Conservation (phyloP, 2,888 invertebrate genomes). For the Dicyrtomina minuta region DNA sequence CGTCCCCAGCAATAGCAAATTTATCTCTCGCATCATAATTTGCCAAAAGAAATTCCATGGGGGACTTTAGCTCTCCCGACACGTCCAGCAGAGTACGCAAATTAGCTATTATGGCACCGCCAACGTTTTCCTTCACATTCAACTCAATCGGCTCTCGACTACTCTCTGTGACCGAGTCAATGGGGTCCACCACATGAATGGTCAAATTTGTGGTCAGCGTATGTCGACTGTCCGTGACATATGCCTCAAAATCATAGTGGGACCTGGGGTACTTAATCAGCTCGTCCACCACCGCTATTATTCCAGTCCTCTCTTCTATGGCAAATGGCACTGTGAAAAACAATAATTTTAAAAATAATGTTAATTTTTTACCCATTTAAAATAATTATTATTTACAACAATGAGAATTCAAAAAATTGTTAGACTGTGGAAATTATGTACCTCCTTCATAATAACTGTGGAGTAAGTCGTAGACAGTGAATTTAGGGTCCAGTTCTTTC, state of each 20-base stretch:
- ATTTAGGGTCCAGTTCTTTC: slow-evolving; percentile 69
- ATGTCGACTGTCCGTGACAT: slow-evolving; percentile 68
- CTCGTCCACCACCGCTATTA: slow-evolving; percentile 79
- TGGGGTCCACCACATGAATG: slow-evolving; percentile 76
- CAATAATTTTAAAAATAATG: too few relatives aligned
- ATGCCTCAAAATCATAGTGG: slow-evolving; percentile 78
- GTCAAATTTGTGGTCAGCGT: slow-evolving; percentile 79
- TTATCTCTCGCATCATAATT: slow-evolving; percentile 79
- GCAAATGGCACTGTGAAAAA: slow-evolving; percentile 73
- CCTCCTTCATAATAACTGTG: slow-evolving; percentile 84
- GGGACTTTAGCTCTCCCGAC: slow-evolving; percentile 32
- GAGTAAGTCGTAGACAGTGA: slow-evolving; percentile 72
- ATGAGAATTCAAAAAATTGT: too few relatives aligned
- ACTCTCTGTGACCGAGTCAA: slow-evolving; percentile 71
- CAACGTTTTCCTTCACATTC: slow-evolving; percentile 55
- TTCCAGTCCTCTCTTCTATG: slow-evolving; percentile 82
- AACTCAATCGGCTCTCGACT: slow-evolving; percentile 68
- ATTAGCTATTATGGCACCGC: slow-evolving; percentile 50
- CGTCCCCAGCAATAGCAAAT: slow-evolving; percentile 75
- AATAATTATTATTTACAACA: neutral
- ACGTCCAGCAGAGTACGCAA: slow-evolving; percentile 40
- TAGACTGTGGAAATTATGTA: slow-evolving; percentile 5
- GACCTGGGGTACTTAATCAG: slow-evolving; percentile 68
- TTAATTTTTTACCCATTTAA: neutral
- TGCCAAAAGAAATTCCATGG: slow-evolving; percentile 69